Conservation (phyloP, 2,113 vertebrate genomes). For the Beaufortia kweichowensis region DNA sequence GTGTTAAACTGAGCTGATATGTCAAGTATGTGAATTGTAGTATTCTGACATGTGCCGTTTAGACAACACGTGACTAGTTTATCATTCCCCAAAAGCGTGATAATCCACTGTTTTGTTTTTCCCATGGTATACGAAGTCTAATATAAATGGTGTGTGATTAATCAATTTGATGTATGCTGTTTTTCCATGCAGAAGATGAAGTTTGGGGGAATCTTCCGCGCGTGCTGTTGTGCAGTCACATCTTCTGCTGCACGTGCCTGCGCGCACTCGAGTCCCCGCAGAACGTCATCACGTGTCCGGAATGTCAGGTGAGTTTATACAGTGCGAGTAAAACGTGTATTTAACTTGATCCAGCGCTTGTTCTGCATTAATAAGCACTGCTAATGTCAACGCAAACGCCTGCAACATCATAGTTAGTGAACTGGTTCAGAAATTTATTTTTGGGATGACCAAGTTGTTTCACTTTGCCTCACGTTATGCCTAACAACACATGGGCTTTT, state of each 20-base stretch:
- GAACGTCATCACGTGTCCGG: constrained; percentile 61
- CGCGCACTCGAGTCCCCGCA: constrained; percentile 52
- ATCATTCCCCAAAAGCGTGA: not conserved
- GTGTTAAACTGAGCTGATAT: not conserved
- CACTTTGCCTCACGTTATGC: too few species aligned
- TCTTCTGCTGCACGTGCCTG: constrained; percentile 70
- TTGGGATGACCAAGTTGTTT: too few species aligned
- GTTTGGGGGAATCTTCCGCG: constrained; percentile 63
- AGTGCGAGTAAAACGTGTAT: not conserved
- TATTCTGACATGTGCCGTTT: not conserved
- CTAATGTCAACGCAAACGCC: too few species aligned
- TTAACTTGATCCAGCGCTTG: too few species aligned
- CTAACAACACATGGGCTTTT: too few species aligned
- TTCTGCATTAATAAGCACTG: too few species aligned
- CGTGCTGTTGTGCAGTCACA: constrained; percentile 67
- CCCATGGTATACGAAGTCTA: not conserved
- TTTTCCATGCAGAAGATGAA: constrained; percentile 59
- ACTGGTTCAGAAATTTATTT: too few species aligned
- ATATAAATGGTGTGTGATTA: too few species aligned
- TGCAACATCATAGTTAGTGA: too few species aligned
- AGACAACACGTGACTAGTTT: not conserved
- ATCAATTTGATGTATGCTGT: not conserved
- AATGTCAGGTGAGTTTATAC: constrained; percentile 66
- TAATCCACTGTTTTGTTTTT: not conserved
- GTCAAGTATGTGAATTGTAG: not conserved